Evolutionary conservation across 2,797 vertebrate genomes (phyloP).

Genomic region (Cacajao melanocephalus): DNA sequence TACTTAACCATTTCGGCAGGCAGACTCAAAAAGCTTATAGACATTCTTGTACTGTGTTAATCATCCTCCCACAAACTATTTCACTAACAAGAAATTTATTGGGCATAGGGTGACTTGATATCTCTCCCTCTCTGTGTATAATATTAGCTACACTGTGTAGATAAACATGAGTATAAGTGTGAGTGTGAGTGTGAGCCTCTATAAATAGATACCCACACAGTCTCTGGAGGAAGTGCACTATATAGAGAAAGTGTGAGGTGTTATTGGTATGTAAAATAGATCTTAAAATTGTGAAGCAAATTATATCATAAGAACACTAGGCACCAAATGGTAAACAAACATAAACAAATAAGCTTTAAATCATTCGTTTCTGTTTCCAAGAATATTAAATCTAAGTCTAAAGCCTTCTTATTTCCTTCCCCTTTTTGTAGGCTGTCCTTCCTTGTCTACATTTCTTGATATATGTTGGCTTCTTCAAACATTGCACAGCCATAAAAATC

Average conservation of each 20-base stretch:
- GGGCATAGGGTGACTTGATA: not conserved
- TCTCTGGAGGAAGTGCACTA: slow-evolving; percentile 17
- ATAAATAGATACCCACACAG: slow-evolving; percentile 9
- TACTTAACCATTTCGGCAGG: not conserved
- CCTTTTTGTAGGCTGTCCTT: slow-evolving; percentile 28
- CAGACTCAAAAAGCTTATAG: not conserved
- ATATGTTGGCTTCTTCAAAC: slow-evolving; percentile 47
- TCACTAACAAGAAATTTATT: slow-evolving; percentile 22
- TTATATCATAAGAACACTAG: slow-evolving; percentile 60
- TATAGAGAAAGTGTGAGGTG: slow-evolving; percentile 38
- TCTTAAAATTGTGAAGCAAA: slow-evolving; percentile 64
- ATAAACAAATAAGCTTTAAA: slow-evolving; percentile 71
- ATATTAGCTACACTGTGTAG: not conserved
- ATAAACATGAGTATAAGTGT: not conserved
- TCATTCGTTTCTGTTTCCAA: slow-evolving; percentile 63
- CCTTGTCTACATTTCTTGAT: slow-evolving; percentile 56
- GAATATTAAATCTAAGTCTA: slow-evolving; percentile 61
- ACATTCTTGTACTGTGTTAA: not conserved
- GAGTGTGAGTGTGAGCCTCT: not conserved
- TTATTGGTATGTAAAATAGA: slow-evolving; percentile 57
- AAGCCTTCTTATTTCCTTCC: slow-evolving; percentile 40
- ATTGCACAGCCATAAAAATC: slow-evolving; percentile 46
- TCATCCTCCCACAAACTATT: not conserved
- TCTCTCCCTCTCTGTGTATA: not conserved
- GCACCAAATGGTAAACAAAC: slow-evolving; percentile 65